phyloP scores from a whole-genome alignment of 53 echinoderm and acorn worm species.

The Zoroaster sp. region DNA sequence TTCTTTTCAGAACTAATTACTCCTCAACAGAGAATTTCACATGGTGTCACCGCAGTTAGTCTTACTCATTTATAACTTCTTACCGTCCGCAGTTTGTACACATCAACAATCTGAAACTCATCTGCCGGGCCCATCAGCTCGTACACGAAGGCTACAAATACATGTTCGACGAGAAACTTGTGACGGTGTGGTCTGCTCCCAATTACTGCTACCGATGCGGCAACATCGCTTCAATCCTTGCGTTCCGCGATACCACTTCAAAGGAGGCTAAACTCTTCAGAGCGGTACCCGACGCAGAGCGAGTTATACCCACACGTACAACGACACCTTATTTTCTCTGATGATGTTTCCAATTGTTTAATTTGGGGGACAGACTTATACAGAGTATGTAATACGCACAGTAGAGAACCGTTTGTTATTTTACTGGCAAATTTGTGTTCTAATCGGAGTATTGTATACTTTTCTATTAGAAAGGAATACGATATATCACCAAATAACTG shows the following conservation, averaged over 20 bases:
- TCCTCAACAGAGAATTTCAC: too few species aligned
- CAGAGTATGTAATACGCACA: background rate
- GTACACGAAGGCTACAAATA: slow-evolving; percentile 99
- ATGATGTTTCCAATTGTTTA: background rate
- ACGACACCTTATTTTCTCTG: slow-evolving; percentile 99
- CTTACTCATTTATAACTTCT: background rate
- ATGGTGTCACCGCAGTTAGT: too few species aligned
- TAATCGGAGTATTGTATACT: too few species aligned
- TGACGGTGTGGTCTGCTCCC: slow-evolving; percentile 98
- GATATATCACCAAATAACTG: too few species aligned
- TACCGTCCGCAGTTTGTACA: slow-evolving; percentile 82
- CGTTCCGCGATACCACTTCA: slow-evolving; percentile 80
- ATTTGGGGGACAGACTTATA: background rate
- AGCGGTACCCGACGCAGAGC: slow-evolving; percentile 89
- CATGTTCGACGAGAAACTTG: slow-evolving; percentile 99
- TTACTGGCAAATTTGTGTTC: too few species aligned
- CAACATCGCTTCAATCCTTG: slow-evolving; percentile 97
- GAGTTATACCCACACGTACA: slow-evolving; percentile 93
- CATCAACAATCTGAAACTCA: slow-evolving; percentile 97
- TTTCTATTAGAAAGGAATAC: too few species aligned
- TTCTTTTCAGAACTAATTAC: too few species aligned
- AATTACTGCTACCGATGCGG: slow-evolving; percentile 99
- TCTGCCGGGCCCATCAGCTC: slow-evolving; percentile 96
- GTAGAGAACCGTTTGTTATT: too few species aligned
- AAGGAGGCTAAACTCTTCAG: slow-evolving; percentile 96